Conservation (phyloP, 2,888 invertebrate species). For the Euzophera pinguis region DNA sequence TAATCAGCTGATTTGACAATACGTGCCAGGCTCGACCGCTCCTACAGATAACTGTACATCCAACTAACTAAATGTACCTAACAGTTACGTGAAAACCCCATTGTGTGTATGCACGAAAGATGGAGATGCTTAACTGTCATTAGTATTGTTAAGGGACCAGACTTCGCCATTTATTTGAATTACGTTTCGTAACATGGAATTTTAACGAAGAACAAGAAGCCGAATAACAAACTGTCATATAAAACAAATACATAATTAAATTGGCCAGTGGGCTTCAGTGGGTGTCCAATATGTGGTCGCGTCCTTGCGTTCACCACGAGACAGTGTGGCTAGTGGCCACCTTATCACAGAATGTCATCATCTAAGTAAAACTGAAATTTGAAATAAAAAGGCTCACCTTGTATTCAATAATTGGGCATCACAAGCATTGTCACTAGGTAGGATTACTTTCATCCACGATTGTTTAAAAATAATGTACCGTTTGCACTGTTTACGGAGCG, state of each 20-base stretch:
- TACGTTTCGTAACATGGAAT: slow-evolving; percentile 5
- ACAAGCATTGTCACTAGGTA: slow-evolving; percentile 25
- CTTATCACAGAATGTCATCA: slow-evolving; percentile 71
- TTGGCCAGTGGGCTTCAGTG: slow-evolving; percentile 17
- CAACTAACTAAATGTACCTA: slow-evolving; percentile 16
- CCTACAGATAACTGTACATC: slow-evolving; percentile 21
- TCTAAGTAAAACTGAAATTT: slow-evolving; percentile 45
- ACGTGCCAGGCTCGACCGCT: slow-evolving; percentile 21
- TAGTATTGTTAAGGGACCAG: slow-evolving; percentile 12
- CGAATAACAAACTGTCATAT: background rate
- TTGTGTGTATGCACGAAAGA: slow-evolving; percentile 19
- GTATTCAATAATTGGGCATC: slow-evolving; percentile 52
- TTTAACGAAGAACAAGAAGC: background rate
- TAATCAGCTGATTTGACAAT: slow-evolving; percentile 41
- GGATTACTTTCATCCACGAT: slow-evolving; percentile 12
- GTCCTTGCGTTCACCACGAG: slow-evolving; percentile 73
- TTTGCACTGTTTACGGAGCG: slow-evolving; percentile 66
- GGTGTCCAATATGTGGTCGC: slow-evolving; percentile 34
- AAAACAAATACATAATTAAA: background rate
- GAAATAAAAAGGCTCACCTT: slow-evolving; percentile 70
- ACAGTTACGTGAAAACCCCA: slow-evolving; percentile 23
- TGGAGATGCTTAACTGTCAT: slow-evolving; percentile 13
- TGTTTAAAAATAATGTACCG: slow-evolving; percentile 51
- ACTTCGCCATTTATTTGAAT: slow-evolving; percentile 2
- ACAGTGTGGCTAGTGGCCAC: slow-evolving; percentile 49